These are phyloP conservation scores for Polypedilum pembai DNA, from an alignment of 1,140 invertebrate genomes.

Conservation along the genomic window DNA sequence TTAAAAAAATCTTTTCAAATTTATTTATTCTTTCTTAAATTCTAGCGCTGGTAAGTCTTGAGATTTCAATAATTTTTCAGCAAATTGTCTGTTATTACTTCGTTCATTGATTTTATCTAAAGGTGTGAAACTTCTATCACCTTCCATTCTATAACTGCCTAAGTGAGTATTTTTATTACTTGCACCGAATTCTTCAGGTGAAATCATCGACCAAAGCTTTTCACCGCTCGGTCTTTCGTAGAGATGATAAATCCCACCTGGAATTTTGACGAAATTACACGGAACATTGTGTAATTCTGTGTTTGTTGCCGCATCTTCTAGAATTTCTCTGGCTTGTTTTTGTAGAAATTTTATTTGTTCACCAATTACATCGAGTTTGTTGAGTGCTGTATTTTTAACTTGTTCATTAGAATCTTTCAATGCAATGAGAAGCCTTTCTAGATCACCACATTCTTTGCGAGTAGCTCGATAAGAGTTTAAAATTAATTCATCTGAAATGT, in stretches of 20 bases:
- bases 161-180: constrained; percentile 51
- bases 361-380: not conserved
- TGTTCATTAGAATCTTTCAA: not conserved
- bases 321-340: constrained; percentile 54
- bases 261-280: constrained; percentile 65
- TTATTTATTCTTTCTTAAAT: not conserved
- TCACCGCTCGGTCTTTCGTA: constrained; percentile 57
- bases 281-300: constrained; percentile 54
- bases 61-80: not conserved
- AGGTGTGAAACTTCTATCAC: constrained; percentile 62
- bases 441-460: not conserved
- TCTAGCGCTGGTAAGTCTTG: not conserved
- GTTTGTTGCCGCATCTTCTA: constrained; percentile 55
- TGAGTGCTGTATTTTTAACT: not conserved
- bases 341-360: constrained; percentile 53
- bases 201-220: constrained; percentile 64
- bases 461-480: not conserved
- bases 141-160: constrained; percentile 59
- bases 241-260: constrained; percentile 63
- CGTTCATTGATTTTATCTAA: constrained; percentile 41
- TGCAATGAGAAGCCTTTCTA: not conserved
- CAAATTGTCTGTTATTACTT: constrained; percentile 34
- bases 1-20: too few species aligned
- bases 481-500: not conserved
- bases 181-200: constrained; percentile 61